Evolutionary conservation across 2,797 vertebrate species (phyloP).

Genomic region (Acrossocheilus wenchowensis): DNA sequence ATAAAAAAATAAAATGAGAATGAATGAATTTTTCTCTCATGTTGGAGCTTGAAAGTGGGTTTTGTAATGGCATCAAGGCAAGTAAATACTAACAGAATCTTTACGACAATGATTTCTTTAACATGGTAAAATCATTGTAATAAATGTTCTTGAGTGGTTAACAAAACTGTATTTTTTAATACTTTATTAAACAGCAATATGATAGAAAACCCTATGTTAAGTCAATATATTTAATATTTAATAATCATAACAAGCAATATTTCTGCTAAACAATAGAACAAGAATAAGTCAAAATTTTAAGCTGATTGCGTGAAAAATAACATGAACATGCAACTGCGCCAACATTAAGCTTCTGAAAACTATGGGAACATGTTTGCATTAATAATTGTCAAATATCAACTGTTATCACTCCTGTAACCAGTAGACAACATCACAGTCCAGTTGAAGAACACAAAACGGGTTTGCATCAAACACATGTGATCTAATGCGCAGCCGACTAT

Average conservation of each 20-base stretch:
- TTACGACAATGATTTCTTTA: neutral
- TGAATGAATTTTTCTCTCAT: too few relatives aligned
- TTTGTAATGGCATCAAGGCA: neutral
- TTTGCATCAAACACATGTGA: slow-evolving; percentile 28
- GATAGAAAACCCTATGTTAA: neutral
- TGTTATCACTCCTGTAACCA: neutral
- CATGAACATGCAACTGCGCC: neutral
- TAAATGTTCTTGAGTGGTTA: neutral
- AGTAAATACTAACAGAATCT: neutral
- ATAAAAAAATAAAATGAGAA: neutral
- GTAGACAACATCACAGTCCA: neutral
- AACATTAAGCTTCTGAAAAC: neutral
- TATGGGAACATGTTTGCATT: neutral
- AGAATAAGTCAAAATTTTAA: neutral
- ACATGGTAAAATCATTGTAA: neutral
- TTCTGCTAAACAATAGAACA: neutral
- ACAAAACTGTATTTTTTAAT: neutral
- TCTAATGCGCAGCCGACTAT: neutral
- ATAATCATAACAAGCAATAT: neutral
- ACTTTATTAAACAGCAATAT: neutral
- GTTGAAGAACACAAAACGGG: neutral
- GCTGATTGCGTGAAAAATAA: neutral
- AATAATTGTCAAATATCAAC: neutral
- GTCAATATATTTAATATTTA: neutral
- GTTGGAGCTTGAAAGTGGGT: neutral